Base-by-base conservation (phyloP, 2,797 vertebrate species). In the Acanthurus lineatus region DNA sequence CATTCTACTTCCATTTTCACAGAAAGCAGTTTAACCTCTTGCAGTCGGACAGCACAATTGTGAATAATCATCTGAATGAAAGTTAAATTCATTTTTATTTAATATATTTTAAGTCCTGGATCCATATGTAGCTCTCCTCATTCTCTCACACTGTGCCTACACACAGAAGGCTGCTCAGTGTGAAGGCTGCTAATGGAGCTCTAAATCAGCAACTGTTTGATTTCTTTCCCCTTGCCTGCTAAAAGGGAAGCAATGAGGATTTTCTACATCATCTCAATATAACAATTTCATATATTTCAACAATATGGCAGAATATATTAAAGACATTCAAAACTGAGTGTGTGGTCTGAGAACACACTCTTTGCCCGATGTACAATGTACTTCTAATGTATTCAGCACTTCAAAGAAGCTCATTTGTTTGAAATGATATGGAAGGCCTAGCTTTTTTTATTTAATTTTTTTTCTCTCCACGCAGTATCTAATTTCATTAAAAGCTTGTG, bases 401-500 rank as follows among this genome's bases (percentile, higher is more conserved):
- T 56, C 53, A 56, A 56, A 56, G 53, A 25, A 32, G 25, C 53
- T 56, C 25, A 56, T 32, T 56, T 28, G 28, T 28, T 28, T 28
- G 28, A 28, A 28, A 28, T 4, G 28, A 28, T 28, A 28, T 28
- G 28, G 28, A 28, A 28, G 28, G 28, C 28, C 28, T 28, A 28
- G 28, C 28, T n/a, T 28, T 28, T 28, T 28, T 28, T 28, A 28
- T 28, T 28, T 28, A n/a, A n/a, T 28, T 28, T 38, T 54, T 22
- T 28, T 3, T 17, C 25, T 8, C 35, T 28, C 44, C 38, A 62
- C 49, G 17, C 28, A 32, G 28, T 48, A 67, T 68, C 72, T 73
- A 69, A 68, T 79, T 79, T 69, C 73, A 56, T 69, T 79, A 65
- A 75, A 69, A 54, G 59, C 65, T 65, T 9, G 2, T 10, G 65